Conservation (phyloP, 2,888 invertebrate species). For the Lamellibrachia columna region DNA sequence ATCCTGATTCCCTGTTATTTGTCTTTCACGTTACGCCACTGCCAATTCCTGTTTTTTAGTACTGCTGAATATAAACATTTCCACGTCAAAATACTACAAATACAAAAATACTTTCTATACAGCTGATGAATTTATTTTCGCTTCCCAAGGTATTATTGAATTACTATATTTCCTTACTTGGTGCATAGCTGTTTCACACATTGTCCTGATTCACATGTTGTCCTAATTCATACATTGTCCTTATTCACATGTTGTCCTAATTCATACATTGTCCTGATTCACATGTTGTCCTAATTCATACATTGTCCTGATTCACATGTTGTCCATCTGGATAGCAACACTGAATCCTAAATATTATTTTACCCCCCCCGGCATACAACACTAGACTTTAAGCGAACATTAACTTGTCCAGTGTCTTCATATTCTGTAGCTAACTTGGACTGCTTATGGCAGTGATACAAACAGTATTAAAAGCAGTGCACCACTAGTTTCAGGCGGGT, state of each 20-base stretch:
- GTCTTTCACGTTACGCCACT: background rate
- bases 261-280: too few species aligned
- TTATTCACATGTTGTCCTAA: background rate
- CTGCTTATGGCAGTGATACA: slow-evolving; percentile 9
- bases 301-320: background rate
- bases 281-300: too few species aligned
- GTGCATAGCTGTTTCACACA: too few species aligned
- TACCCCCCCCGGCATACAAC: background rate
- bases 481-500: background rate
- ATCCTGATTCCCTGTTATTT: background rate
- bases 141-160: background rate
- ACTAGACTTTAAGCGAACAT: background rate
- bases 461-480: background rate
- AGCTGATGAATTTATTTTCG: background rate
- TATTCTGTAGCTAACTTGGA: background rate
- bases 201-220: too few species aligned
- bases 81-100: background rate
- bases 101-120: background rate
- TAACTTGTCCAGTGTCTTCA: background rate
- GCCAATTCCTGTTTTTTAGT: too few species aligned
- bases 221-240: too few species aligned
- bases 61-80: background rate
- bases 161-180: background rate
- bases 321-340: background rate
- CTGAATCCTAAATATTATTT: background rate